These are phyloP conservation scores for Troides oblongomaculatus DNA, from an alignment of 2,888 invertebrate species.

Conservation along the genomic window DNA sequence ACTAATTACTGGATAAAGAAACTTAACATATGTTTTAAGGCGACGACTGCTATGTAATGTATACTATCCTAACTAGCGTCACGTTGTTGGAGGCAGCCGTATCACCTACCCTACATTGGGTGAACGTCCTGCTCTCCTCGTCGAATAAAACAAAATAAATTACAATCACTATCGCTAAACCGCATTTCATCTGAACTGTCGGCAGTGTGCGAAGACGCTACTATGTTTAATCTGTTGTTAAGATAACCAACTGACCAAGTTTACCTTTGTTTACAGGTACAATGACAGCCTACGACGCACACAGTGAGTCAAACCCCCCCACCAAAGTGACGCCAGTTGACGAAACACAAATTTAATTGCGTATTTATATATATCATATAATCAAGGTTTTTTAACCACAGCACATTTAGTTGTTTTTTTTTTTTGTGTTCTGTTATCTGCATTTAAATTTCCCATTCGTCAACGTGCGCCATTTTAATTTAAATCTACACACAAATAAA, in stretches of 20 bases:
- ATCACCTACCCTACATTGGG: too few relatives aligned
- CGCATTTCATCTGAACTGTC: too few relatives aligned
- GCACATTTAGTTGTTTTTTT: background rate
- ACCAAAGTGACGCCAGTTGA: slow-evolving; percentile 58
- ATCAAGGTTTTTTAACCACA: background rate
- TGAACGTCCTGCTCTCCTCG: too few relatives aligned
- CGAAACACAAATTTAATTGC: slow-evolving; percentile 36
- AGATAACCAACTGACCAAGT: slow-evolving; percentile 49
- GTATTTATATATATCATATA: background rate
- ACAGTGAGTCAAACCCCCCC: slow-evolving; percentile 67
- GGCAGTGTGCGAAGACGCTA: slow-evolving; percentile 23
- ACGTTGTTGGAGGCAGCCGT: too few relatives aligned
- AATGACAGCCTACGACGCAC: slow-evolving; percentile 66
- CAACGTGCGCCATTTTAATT: slow-evolving; percentile 23
- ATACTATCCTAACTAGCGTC: too few relatives aligned
- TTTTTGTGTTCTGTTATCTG: background rate
- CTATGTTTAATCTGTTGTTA: slow-evolving; percentile 36
- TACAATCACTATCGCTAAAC: slow-evolving; percentile 5
- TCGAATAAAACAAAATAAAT: too few relatives aligned
- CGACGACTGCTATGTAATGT: too few relatives aligned
- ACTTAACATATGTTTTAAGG: too few relatives aligned
- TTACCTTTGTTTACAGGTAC: slow-evolving; percentile 70
- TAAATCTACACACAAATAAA: slow-evolving; percentile 9
- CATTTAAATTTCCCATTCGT: background rate
- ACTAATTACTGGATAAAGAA: too few relatives aligned